These are phyloP conservation scores for Sarcophaga subvicina DNA, from an alignment of 2,888 invertebrate species.

Conservation along the genomic window DNA sequence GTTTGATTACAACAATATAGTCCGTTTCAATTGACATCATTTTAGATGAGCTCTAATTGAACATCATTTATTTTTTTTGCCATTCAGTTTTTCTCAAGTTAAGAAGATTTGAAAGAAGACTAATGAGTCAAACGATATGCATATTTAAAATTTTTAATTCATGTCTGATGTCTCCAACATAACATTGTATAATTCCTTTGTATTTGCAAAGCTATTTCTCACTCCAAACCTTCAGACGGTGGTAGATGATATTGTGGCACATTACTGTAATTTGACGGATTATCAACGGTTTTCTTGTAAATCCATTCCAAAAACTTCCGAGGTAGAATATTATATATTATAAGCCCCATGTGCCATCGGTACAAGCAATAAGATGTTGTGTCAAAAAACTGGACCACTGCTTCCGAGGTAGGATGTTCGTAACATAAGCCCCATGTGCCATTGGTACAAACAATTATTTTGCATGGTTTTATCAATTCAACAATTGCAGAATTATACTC, in stretches of 20 bases:
- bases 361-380: slow-evolving; percentile 89
- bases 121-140: too few species aligned
- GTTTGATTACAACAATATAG: too few species aligned
- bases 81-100: too few species aligned
- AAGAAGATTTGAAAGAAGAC: too few species aligned
- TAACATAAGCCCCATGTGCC: slow-evolving; percentile 97
- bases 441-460: slow-evolving; percentile 92
- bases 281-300: slow-evolving; percentile 83
- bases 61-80: too few species aligned
- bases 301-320: slow-evolving; percentile 86
- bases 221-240: slow-evolving; percentile 89
- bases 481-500: slow-evolving; percentile 92
- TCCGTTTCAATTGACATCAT: too few species aligned
- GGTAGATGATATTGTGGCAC: slow-evolving; percentile 86
- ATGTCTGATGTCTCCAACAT: too few species aligned
- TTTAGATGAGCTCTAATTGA: too few species aligned
- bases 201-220: slow-evolving; percentile 84
- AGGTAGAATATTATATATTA: slow-evolving; percentile 98
- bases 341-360: slow-evolving; percentile 96
- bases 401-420: slow-evolving; percentile 97
- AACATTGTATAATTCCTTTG: slow-evolving; percentile 74
- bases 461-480: slow-evolving; percentile 99
- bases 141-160: too few species aligned
- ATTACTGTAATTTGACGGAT: slow-evolving; percentile 84
- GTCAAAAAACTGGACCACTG: slow-evolving; percentile 83